These are phyloP conservation scores for Scomberomorus guttatus DNA, from an alignment of 2,797 vertebrate genomes.

Conservation along the genomic window DNA sequence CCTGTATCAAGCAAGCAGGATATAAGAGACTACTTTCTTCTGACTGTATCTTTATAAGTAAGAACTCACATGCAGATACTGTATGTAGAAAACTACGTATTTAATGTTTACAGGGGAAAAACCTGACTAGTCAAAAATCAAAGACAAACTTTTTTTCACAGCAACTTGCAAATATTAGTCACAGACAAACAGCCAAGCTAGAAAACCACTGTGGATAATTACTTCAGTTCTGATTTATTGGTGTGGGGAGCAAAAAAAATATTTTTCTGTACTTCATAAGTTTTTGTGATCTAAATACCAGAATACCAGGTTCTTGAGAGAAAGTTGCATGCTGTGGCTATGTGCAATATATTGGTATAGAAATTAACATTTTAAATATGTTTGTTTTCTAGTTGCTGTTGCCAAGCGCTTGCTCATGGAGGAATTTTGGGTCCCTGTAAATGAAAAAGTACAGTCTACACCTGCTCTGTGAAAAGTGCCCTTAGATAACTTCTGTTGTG, in stretches of 20 bases:
- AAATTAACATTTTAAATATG: not conserved
- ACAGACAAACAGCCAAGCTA: not conserved
- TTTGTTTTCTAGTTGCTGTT: not conserved
- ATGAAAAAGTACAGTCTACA: too few relatives aligned
- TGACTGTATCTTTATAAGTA: not conserved
- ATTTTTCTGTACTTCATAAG: not conserved
- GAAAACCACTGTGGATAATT: conserved; percentile 46
- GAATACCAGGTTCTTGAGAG: not conserved
- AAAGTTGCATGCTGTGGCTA: not conserved
- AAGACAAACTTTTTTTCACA: not conserved
- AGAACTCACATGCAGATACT: not conserved
- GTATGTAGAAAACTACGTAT: not conserved
- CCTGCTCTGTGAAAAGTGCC: too few relatives aligned
- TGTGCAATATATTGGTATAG: not conserved
- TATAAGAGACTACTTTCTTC: too few relatives aligned
- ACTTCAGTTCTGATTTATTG: conserved; percentile 1
- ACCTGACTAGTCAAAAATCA: not conserved
- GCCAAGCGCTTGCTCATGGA: too few relatives aligned
- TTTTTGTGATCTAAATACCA: not conserved
- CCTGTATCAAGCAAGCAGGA: too few relatives aligned
- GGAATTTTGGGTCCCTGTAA: too few relatives aligned
- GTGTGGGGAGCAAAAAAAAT: conserved; percentile 6
- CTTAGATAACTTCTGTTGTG: too few relatives aligned
- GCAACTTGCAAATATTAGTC: conserved; percentile 18
- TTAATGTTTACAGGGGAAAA: not conserved